Base-by-base conservation (phyloP, 2,113 vertebrate genomes). In the Calidris pygmaea region DNA sequence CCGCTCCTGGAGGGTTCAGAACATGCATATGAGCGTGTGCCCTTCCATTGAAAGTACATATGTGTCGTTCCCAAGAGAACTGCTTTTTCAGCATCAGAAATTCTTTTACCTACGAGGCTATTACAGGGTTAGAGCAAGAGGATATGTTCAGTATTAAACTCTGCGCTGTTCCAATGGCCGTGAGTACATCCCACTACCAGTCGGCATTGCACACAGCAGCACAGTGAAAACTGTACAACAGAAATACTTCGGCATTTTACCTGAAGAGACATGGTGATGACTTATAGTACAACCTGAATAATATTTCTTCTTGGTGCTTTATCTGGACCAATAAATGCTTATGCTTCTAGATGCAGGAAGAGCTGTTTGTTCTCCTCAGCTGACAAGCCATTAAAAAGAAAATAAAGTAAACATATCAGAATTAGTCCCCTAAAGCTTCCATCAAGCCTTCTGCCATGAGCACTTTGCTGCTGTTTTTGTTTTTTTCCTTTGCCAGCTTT, bases 361-460 rank as follows among this genome's bases (percentile, higher is more conserved):
- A 96, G 95, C 96, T 97, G 96, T 98, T 98, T 97, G 97, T 98
- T 98, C 96, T 97, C 96, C 92, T 97, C 94, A 97, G 88, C 90
- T 98, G 97, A 98, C 97, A 98, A 95, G 90, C 97, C 96, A 97
- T 98, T 98, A 97, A 96, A 97, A 97, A 97, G 92, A 98, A 98
- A 98, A 97, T 97, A 97, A 98, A 98, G 96, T 95, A 97, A 97
- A 97, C 93, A 92, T 96, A 96, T 97, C 94, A 94, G 94, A 97
- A 97, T 97, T 96, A 97, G 97, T 96, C 72, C 81, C 95, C 93
- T 89, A 95, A 93, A 97, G 97, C 92, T 93, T 98, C 96, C 95
- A 96, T 97, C 97, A 97, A 95, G 88, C 75, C 93, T 94, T 97
- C 93, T 93, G 92, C 96, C 90, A 81, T 43, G 87, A 91, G 88